Evolutionary conservation across 2,888 invertebrate species (phyloP), one percentile per base, ranked within the genome.

Genomic region (Dryococelus australis): DNA sequence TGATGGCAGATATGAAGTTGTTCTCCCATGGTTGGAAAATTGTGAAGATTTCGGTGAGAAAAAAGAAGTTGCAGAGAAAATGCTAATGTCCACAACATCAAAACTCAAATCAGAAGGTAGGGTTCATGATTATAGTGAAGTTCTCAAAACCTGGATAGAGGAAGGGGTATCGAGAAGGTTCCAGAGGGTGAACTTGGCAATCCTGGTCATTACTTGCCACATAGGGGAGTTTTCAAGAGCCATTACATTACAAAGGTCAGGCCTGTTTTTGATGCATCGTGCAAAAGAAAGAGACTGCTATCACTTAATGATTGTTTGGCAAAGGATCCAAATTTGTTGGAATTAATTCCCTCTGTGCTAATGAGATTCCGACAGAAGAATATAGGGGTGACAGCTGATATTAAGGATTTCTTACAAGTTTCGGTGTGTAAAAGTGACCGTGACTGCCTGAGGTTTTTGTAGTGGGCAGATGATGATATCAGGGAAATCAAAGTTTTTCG

Each of bases 221-320:
- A 90, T 87, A 88, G 89, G 20, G 89, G 88, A 4, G 90, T 90
- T 4, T 35, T 90, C 5, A 90, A 90, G 65, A 81, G 86, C 13
- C 87, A 86, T 35, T 16, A n/a, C 0, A 89, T 89, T 0, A n/a
- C n/a, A n/a, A n/a, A n/a, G n/a, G n/a, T n/a, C n/a, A n/a, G n/a
- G n/a, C n/a, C n/a, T n/a, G n/a, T n/a, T n/a, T n/a, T n/a, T n/a
- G n/a, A n/a, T n/a, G n/a, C n/a, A n/a, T 89, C 88, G 13, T 88
- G 89, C 0, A 87, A 86, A 28, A 87, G 43, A 20, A 86, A 88
- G 27, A 84, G 84, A 13, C 6, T n/a, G 13, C 87, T 87, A 20
- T 89, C 88, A n/a, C 87, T 90, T 24, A 90, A 90, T 88, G 87
- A 90, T 13, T 90, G 89, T 85, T 83, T 90, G 26, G 89, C 88